These are phyloP conservation scores for Phalangium opilio DNA, from an alignment of 2,888 invertebrate genomes.

Conservation along the genomic window DNA sequence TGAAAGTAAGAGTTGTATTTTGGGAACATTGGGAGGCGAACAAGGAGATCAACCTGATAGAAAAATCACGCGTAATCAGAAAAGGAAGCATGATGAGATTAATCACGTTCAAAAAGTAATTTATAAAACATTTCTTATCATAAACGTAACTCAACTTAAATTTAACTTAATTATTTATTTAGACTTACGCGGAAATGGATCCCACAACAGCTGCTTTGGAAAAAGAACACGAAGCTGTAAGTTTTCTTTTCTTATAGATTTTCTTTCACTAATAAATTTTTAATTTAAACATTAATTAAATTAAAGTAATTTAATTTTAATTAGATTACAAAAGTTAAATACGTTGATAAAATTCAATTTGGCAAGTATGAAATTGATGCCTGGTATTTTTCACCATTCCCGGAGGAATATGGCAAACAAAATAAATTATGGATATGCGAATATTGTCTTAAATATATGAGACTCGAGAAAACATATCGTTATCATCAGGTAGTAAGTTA, in stretches of 20 bases:
- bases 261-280: neutral
- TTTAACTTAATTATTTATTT: conserved; percentile 20
- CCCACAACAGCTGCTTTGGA: conserved; percentile 94
- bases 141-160: too few relatives aligned
- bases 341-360: conserved; percentile 84
- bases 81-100: conserved; percentile 92
- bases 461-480: conserved; percentile 86
- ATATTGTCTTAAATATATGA: conserved; percentile 93
- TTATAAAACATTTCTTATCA: too few relatives aligned
- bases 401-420: conserved; percentile 42
- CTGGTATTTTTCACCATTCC: conserved; percentile 99
- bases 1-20: conserved; percentile 27
- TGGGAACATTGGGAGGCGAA: conserved; percentile 22
- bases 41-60: conserved; percentile 53
- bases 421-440: conserved; percentile 70
- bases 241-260: too few relatives aligned
- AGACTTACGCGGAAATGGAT: conserved; percentile 85
- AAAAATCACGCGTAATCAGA: conserved; percentile 91
- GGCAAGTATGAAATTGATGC: conserved; percentile 88
- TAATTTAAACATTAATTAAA: neutral
- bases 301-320: too few relatives aligned
- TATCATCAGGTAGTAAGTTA: conserved; percentile 54
- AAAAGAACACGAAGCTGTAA: conserved; percentile 80
- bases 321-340: conserved; percentile 69
- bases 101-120: conserved; percentile 90